Evolutionary conservation across 2,888 invertebrate species (phyloP).

Genomic region (Teinopalpus imperialis): DNA sequence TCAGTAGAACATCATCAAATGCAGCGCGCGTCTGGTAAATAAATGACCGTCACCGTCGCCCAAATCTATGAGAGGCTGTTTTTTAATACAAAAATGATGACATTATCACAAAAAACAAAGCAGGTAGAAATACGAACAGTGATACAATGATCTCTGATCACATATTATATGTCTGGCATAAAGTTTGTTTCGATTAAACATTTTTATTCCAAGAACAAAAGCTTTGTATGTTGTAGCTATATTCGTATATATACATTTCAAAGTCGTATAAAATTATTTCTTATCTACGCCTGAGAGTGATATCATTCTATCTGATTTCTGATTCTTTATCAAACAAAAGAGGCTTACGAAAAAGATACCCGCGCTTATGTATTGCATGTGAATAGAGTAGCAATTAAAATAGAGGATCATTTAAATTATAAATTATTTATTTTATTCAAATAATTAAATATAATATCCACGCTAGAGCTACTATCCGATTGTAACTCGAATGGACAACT

Average conservation of each 20-base stretch:
- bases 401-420: too few species aligned
- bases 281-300: conserved; percentile 17
- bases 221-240: background rate
- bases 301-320: conserved; percentile 17
- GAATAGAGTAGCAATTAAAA: conserved; percentile 23
- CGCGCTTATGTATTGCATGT: background rate
- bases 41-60: too few species aligned
- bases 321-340: conserved; percentile 18
- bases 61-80: too few species aligned
- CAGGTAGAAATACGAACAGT: conserved; percentile 2
- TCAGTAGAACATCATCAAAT: too few species aligned
- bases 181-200: conserved; percentile 12
- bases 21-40: too few species aligned
- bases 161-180: conserved; percentile 6
- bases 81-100: too few species aligned
- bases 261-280: conserved; percentile 4
- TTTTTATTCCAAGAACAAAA: conserved; percentile 14
- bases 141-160: conserved; percentile 7
- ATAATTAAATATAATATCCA: too few species aligned
- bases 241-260: background rate
- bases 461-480: too few species aligned
- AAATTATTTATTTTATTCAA: too few species aligned
- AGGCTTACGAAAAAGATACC: conserved; percentile 14
- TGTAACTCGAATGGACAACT: too few species aligned
- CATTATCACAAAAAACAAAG: too few species aligned